Conservation (phyloP, 1,140 invertebrate species). For the Watersipora subatra region DNA sequence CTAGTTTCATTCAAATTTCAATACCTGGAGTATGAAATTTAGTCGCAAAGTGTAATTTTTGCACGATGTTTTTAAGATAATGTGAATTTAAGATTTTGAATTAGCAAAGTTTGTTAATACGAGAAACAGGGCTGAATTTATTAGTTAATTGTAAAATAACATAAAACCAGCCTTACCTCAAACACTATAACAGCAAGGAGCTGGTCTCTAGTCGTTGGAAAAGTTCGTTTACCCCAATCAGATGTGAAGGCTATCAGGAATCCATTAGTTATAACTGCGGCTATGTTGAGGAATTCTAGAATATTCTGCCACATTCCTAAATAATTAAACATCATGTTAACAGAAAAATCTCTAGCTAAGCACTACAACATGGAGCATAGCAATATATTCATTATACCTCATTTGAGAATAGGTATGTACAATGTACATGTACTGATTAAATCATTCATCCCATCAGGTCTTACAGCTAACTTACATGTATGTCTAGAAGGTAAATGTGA, state of each 20-base stretch:
- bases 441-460: no score
- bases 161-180: conserved; percentile 26
- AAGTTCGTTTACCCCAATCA: conserved; percentile 30
- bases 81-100: no score
- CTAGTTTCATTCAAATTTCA: no score
- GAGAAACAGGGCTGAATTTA: neutral
- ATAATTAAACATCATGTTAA: conserved; percentile 11
- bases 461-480: no score
- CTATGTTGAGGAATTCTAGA: conserved; percentile 36
- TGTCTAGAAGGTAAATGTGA: no score
- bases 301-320: conserved; percentile 42
- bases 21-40: no score
- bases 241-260: conserved; percentile 43
- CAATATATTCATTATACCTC: no score
- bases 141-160: neutral
- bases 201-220: conserved; percentile 12
- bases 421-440: no score
- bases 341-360: conserved; percentile 1
- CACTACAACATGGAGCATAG: neutral
- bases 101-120: conserved; percentile 11
- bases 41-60: no score
- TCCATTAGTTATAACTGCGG: conserved; percentile 39
- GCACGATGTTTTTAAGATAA: no score
- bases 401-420: no score
- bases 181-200: conserved; percentile 37